These are phyloP conservation scores for Lutjanus argentimaculatus DNA, from an alignment of 2,797 vertebrate species.

Conservation along the genomic window DNA sequence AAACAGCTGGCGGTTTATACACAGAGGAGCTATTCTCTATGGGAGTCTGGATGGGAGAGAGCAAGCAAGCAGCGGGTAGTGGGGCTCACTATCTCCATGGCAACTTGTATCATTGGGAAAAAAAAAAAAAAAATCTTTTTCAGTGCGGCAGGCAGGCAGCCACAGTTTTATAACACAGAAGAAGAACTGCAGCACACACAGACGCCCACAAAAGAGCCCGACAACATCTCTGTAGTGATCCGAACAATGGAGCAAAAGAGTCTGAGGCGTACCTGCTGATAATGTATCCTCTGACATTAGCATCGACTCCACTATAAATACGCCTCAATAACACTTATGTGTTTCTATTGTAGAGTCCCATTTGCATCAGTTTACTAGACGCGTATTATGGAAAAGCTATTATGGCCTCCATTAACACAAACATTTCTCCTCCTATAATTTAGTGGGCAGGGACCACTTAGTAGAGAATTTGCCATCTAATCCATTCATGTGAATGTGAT, in stretches of 20 bases:
- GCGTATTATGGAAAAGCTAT: conserved; percentile 64
- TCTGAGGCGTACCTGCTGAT: conserved; percentile 43
- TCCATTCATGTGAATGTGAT: conserved; percentile 38
- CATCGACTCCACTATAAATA: conserved; percentile 46
- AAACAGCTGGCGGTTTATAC: conserved; percentile 83
- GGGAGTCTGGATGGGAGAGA: conserved; percentile 71
- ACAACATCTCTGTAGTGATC: conserved; percentile 54
- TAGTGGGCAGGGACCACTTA: conserved; percentile 57
- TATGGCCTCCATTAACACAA: conserved; percentile 69
- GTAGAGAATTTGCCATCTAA: conserved; percentile 42
- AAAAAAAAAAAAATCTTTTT: conserved; percentile 50
- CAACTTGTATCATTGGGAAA: conserved; percentile 74
- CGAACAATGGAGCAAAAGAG: conserved; percentile 56
- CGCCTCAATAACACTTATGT: conserved; percentile 46
- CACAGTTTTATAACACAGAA: conserved; percentile 68
- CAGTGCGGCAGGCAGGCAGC: conserved; percentile 61
- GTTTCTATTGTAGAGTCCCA: conserved; percentile 44
- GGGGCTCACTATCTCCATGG: conserved; percentile 84
- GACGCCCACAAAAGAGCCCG: conserved; percentile 66
- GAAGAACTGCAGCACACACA: conserved; percentile 67
- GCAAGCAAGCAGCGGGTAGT: conserved; percentile 61
- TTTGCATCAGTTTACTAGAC: conserved; percentile 63
- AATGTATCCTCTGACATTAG: conserved; percentile 46
- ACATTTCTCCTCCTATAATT: conserved; percentile 59
- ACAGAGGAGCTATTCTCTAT: conserved; percentile 80